Evolutionary conservation across 2,113 vertebrate species (phyloP), one percentile per base, ranked within the genome.

Genomic region (Aegypius monachus): DNA sequence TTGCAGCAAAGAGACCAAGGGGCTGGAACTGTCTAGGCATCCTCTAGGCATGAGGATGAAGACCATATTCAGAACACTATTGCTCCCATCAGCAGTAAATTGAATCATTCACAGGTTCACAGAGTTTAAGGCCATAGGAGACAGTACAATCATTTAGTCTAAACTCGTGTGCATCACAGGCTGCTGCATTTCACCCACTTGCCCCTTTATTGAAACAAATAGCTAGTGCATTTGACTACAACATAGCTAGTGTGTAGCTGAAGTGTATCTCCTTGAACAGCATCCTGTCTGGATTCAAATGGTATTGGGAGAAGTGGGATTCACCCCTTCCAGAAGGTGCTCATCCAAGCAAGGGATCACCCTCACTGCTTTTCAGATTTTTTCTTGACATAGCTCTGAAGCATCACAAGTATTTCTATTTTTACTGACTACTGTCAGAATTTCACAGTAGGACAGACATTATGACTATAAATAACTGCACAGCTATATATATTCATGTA

Each of bases 221-320:
- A 48, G 11, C 48, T 6, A 6, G 5, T 6, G 36, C 43, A 11
- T 56, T 13, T 29, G 34, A 7, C 48, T 32, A 6, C 47, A 14
- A 0, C 27, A 1, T 0, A 55, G 53, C 58, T 6, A 3, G 13
- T 2, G 13, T 0, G 5, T 1, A 59, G 68, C 48, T 43, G 5
- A 10, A n/a, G 48, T 0, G 4, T 17, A 17, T 18, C 50, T 50
- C 38, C 29, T 56, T 10, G 11, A 6, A 59, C 32, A 42, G 20
- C 56, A 9, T 6, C 84, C 50, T 20, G 9, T 5, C 79, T 14
- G 36, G 40, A 11, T 20, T 7, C 67, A 52, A 14, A 15, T 0
- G 0, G 45, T 21, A 7, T 0, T 16, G 26, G 65, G 19, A 52
- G 9, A 48, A 58, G 38, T 1, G 42, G 53, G 7, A 32, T 16